Conservation (phyloP, 2,888 invertebrate species). For the Apamea sordens region DNA sequence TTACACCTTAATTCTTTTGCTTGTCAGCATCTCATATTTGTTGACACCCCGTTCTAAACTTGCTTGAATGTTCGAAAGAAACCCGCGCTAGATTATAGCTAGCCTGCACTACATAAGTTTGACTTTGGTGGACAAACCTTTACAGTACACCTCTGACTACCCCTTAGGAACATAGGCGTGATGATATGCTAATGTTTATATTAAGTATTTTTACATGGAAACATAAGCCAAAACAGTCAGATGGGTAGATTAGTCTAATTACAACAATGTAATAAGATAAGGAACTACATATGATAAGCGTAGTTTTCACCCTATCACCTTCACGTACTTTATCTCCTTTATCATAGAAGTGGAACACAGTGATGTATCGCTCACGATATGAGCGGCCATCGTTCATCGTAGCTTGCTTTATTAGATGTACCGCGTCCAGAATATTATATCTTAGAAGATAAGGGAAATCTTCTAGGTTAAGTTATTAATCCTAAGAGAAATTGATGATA, state of each 20-base stretch:
- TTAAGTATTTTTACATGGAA: background rate
- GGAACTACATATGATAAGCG: background rate
- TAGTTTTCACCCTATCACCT: background rate
- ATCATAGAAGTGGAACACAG: conserved; percentile 12
- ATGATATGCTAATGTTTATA: too few relatives aligned
- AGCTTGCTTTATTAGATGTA: conserved; percentile 16
- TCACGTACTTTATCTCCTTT: conserved; percentile 9
- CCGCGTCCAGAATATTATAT: background rate
- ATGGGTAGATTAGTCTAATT: too few relatives aligned
- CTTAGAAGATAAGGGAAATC: background rate
- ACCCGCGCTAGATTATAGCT: too few relatives aligned
- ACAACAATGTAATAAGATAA: background rate
- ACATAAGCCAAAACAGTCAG: background rate
- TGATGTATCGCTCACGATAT: conserved; percentile 38
- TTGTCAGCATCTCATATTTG: too few relatives aligned
- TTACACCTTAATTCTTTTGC: too few relatives aligned
- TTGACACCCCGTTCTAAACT: too few relatives aligned
- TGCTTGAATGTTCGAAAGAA: too few relatives aligned
- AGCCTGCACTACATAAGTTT: too few relatives aligned
- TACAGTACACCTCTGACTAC: too few relatives aligned
- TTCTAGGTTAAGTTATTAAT: background rate
- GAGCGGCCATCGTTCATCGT: conserved; percentile 39
- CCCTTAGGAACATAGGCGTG: too few relatives aligned
- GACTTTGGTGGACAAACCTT: too few relatives aligned
- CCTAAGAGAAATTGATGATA: too few relatives aligned